Percentiles rank a stretch among this genome's conserved stretches.
Evolutionary conservation across 1,140 invertebrate species (phyloP).

Genomic region (Battus philenor): DNA sequence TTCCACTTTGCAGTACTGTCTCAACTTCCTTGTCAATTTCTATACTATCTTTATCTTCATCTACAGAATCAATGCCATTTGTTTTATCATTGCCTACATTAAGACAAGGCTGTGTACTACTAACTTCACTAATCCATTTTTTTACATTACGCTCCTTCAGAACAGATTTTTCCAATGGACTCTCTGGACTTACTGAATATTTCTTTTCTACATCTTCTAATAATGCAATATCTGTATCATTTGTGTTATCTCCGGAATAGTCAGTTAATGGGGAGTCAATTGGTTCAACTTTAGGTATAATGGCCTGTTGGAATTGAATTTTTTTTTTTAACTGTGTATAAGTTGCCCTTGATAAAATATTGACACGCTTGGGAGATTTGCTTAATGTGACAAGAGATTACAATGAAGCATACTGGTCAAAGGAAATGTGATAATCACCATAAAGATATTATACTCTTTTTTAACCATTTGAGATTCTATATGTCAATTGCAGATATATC

Average conservation of each 20-base stretch:
- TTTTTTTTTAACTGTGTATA: too few species aligned
- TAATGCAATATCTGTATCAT: constrained; percentile 59
- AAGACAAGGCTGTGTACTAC: constrained; percentile 60
- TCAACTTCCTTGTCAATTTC: constrained; percentile 70
- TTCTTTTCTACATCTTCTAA: constrained; percentile 59
- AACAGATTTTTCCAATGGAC: constrained; percentile 28
- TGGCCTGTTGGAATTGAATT: constrained; percentile 42
- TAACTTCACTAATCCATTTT: constrained; percentile 65
- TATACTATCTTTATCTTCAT: constrained; percentile 58
- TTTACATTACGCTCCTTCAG: constrained; percentile 39
- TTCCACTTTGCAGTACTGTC: constrained; percentile 64
- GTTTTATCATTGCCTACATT: constrained; percentile 47
- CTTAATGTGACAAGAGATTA: too few species aligned
- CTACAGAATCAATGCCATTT: constrained; percentile 25
- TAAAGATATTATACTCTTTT: too few species aligned
- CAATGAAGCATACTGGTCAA: too few species aligned
- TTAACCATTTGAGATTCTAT: too few species aligned
- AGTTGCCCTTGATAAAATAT: too few species aligned
- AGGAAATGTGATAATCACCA: too few species aligned
- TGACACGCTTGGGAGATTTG: too few species aligned
- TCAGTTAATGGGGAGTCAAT: constrained; percentile 59
- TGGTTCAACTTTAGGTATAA: constrained; percentile 61
- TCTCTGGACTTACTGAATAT: constrained; percentile 42
- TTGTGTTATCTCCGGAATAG: constrained; percentile 64
- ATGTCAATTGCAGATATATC: too few species aligned